phyloP scores from a whole-genome alignment of 2,113 vertebrate species.

The Lasiurus cinereus region DNA sequence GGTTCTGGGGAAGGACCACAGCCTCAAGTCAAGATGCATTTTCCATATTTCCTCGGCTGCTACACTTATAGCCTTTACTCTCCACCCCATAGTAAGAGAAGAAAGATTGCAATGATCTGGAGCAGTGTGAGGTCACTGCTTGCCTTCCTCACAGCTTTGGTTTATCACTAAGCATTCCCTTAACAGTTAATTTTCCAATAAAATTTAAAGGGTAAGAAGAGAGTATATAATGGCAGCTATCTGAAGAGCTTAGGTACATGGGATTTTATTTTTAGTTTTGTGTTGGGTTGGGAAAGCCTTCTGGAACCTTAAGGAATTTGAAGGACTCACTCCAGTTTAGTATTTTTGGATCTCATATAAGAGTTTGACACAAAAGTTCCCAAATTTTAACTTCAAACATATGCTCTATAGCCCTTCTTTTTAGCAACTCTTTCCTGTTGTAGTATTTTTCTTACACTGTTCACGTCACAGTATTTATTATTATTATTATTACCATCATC shows the following conservation, averaged over 20 bases:
- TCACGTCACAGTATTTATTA: not conserved
- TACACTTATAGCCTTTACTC: not conserved
- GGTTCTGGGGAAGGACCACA: not conserved
- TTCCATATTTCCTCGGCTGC: not conserved
- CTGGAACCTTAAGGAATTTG: not conserved
- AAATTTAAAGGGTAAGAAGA: not conserved
- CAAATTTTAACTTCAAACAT: not conserved
- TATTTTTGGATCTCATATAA: not conserved
- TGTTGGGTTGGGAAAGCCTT: not conserved
- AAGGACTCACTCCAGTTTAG: not conserved
- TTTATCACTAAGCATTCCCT: not conserved
- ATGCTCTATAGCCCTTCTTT: not conserved
- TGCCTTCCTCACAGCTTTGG: not conserved
- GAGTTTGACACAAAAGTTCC: not conserved
- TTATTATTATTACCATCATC: not conserved
- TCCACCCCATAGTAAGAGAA: not conserved
- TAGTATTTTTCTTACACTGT: not conserved
- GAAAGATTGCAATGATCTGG: not conserved
- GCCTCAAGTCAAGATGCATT: accelerated
- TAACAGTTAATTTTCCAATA: not conserved
- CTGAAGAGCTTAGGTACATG: not conserved
- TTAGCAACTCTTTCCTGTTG: not conserved
- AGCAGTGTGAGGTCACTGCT: no score
- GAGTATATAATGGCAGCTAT: not conserved
- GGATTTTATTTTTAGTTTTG: not conserved